phyloP scores from a whole-genome alignment of 2,113 vertebrate species.

The Oncorhynchus gorbuscha region DNA sequence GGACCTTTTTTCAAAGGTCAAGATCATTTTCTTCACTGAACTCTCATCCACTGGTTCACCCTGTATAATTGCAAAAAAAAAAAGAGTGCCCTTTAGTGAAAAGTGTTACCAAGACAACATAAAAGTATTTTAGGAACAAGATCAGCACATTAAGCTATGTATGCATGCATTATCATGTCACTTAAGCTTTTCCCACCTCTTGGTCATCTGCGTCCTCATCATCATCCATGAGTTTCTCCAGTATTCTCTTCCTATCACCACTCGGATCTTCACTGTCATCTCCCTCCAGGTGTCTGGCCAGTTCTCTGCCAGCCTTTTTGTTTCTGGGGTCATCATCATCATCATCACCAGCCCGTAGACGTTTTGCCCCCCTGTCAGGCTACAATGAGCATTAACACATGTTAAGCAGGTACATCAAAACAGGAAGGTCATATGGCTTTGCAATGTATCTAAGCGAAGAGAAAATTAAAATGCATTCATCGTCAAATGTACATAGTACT shows the following conservation, averaged over 20 bases:
- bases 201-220: conserved; percentile 79
- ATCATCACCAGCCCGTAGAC: conserved; percentile 76
- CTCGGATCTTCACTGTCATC: conserved; percentile 72
- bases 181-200: conserved; percentile 71
- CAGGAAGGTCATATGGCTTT: not conserved
- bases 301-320: conserved; percentile 76
- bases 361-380: conserved; percentile 93
- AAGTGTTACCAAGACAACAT: conserved; percentile 26
- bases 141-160: too few species aligned
- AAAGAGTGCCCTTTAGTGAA: conserved; percentile 1
- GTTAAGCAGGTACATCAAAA: not conserved
- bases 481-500: too few species aligned
- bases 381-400: conserved; percentile 39
- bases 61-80: conserved; percentile 57
- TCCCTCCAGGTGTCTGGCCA: conserved; percentile 72
- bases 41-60: conserved; percentile 92
- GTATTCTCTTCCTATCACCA: conserved; percentile 81
- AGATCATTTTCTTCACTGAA: conserved; percentile 97
- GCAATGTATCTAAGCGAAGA: not conserved
- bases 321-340: conserved; percentile 81
- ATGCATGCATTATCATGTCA: not conserved
- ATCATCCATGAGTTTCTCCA: conserved; percentile 87
- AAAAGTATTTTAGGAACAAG: not conserved
- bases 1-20: conserved; percentile 97
- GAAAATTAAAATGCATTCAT: not conserved